These are phyloP conservation scores for Zootermopsis nevadensis DNA, from an alignment of 2,888 invertebrate species.

Conservation along the genomic window DNA sequence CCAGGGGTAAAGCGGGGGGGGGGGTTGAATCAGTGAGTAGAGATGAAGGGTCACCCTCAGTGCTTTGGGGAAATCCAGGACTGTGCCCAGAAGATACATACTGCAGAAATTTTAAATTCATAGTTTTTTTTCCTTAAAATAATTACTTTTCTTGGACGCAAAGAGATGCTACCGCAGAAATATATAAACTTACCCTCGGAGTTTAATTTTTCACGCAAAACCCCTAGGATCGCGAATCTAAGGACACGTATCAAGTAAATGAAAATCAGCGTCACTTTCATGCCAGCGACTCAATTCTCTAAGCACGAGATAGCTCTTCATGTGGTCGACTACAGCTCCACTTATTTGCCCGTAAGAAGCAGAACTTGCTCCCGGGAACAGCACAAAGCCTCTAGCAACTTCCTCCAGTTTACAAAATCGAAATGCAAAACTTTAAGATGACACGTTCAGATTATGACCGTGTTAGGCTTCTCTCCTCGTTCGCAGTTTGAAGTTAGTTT, in stretches of 20 bases:
- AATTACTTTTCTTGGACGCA: not conserved
- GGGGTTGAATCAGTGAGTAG: conserved; percentile 35
- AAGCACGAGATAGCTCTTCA: too few relatives aligned
- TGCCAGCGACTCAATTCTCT: not conserved
- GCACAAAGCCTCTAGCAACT: too few relatives aligned
- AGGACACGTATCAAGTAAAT: not conserved
- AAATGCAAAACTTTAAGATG: too few relatives aligned
- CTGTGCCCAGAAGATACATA: conserved; percentile 14
- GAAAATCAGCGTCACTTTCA: not conserved
- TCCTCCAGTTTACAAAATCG: too few relatives aligned
- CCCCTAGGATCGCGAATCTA: not conserved
- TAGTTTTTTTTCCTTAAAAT: not conserved
- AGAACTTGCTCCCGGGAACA: too few relatives aligned
- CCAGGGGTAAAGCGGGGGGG: conserved; percentile 38
- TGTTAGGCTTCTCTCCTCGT: too few relatives aligned
- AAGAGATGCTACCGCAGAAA: not conserved
- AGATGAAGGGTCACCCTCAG: conserved; percentile 49
- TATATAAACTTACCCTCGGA: not conserved
- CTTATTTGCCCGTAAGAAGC: too few relatives aligned
- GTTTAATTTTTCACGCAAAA: not conserved
- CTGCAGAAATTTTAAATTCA: conserved; percentile 4
- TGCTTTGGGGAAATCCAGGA: not conserved
- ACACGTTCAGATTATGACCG: too few relatives aligned
- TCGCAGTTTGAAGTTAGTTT: too few relatives aligned
- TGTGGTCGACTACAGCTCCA: too few relatives aligned